Conservation (phyloP, 2,888 invertebrate genomes). For the Rhogogaster chlorosoma region DNA sequence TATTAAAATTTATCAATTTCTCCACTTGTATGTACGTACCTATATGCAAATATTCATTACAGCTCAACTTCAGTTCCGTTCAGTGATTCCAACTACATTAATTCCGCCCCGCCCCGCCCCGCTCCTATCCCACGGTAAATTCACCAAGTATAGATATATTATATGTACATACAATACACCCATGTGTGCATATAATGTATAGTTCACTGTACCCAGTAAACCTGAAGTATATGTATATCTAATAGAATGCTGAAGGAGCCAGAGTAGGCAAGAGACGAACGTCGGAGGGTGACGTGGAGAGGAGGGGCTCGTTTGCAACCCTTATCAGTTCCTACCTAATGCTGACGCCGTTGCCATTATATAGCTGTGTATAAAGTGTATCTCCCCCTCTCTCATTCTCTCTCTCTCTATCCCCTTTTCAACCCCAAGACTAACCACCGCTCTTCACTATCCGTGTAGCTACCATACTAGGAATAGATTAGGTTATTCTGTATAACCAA, state of each 20-base stretch:
- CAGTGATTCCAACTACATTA: neutral
- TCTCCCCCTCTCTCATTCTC: neutral
- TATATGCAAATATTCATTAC: neutral
- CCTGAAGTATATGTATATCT: constrained; percentile 29
- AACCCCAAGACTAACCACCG: constrained; percentile 42
- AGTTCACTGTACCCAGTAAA: constrained; percentile 7
- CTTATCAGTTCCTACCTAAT: constrained; percentile 51
- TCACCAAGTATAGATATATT: neutral
- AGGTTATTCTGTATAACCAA: constrained; percentile 46
- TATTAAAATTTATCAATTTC: constrained; percentile 1
- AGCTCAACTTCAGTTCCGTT: neutral
- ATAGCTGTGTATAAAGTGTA: constrained; percentile 44
- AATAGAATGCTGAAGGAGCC: constrained; percentile 28
- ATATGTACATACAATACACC: neutral
- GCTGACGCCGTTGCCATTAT: constrained; percentile 49
- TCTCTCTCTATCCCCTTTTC: neutral
- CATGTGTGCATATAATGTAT: neutral
- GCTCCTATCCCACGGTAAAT: neutral
- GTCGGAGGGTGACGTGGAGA: constrained; percentile 28
- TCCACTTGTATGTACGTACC: neutral
- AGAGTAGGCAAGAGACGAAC: constrained; percentile 44
- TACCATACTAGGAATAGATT: constrained; percentile 39
- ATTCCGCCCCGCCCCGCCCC: neutral
- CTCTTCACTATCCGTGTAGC: constrained; percentile 35
- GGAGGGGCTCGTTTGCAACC: constrained; percentile 48